Conservation (phyloP, 2,888 invertebrate genomes). For the Leptopterna dolabrata region DNA sequence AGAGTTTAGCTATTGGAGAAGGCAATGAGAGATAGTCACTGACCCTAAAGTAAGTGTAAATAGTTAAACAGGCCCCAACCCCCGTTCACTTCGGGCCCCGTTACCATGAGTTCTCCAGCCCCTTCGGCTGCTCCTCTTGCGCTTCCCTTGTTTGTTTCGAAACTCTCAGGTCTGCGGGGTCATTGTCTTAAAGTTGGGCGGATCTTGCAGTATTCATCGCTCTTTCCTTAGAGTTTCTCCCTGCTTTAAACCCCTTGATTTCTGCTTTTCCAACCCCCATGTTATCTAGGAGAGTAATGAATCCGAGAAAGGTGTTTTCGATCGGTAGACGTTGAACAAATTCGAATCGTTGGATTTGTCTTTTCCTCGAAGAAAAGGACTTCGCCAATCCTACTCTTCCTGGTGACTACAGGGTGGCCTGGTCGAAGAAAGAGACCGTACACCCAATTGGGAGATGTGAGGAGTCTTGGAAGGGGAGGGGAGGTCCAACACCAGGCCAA, state of each 20-base stretch:
- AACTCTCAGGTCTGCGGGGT: conserved; percentile 42
- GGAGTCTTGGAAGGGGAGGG: too few relatives aligned
- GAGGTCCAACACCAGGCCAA: too few relatives aligned
- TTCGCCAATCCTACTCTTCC: too few relatives aligned
- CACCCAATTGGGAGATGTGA: too few relatives aligned
- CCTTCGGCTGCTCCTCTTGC: conserved; percentile 24
- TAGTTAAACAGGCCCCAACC: conserved; percentile 38
- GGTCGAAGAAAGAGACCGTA: too few relatives aligned
- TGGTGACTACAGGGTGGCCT: too few relatives aligned
- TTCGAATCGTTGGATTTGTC: too few relatives aligned
- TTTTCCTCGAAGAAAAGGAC: too few relatives aligned
- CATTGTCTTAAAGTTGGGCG: conserved; percentile 43
- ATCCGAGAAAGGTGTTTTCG: too few relatives aligned
- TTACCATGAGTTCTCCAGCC: conserved; percentile 3
- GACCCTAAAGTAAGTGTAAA: conserved; percentile 52
- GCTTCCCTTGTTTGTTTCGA: conserved; percentile 31
- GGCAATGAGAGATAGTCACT: conserved; percentile 51
- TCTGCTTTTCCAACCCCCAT: too few relatives aligned
- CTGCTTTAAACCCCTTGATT: not conserved
- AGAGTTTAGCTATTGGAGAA: conserved; percentile 33
- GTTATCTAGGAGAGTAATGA: too few relatives aligned
- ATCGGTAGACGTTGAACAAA: too few relatives aligned
- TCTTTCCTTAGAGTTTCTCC: not conserved
- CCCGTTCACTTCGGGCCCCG: not conserved
- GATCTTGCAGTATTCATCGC: conserved; percentile 39